Base-by-base conservation (phyloP, 2,797 vertebrate genomes). In the Trichosurus vulpecula region DNA sequence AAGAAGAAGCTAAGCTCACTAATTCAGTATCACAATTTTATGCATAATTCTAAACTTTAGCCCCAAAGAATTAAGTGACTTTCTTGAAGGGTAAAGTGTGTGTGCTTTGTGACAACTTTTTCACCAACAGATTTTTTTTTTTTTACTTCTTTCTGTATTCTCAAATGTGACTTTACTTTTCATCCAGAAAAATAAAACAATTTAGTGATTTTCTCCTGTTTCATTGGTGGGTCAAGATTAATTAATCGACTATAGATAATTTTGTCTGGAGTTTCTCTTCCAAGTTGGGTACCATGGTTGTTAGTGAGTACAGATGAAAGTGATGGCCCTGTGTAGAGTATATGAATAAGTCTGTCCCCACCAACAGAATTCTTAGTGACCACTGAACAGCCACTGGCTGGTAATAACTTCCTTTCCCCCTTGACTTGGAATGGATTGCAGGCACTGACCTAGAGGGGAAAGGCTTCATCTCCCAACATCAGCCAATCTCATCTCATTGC, bases 401-500 rank as follows among this genome's bases (percentile, higher is more conserved):
- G 97, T 98, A 98, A 98, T 98, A 98, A 97, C 97, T 97, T 98
- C 96, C 95, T 97, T 92, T 97, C 97, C 97, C 96, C 52, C 96
- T 95, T 97, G 97, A 98, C 97, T 98, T 97, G 97, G 97, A 96
- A 98, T 98, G 97, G 97, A 98, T 98, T 97, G 95, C 98, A 97
- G 96, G 95, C 95, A 97, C 96, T 98, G 97, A 98, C 97, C 97
- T 97, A 96, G 92, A 97, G 97, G 97, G 97, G 97, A 98, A 98
- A 98, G 97, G 97, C 97, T 98, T 97, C 97, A 97, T 97, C 96
- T 98, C 96, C 97, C 97, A 98, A 96, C 96, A 98, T 97, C 97
- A 98, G 97, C 97, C 98, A 98, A 97, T 98, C 98, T 98, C 97
- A 98, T 98, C 98, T 98, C 97, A 97, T 97, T 96, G 97, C 94